Base-by-base conservation (phyloP, 2,113 vertebrate genomes). In the Entelurus aequoreus region DNA sequence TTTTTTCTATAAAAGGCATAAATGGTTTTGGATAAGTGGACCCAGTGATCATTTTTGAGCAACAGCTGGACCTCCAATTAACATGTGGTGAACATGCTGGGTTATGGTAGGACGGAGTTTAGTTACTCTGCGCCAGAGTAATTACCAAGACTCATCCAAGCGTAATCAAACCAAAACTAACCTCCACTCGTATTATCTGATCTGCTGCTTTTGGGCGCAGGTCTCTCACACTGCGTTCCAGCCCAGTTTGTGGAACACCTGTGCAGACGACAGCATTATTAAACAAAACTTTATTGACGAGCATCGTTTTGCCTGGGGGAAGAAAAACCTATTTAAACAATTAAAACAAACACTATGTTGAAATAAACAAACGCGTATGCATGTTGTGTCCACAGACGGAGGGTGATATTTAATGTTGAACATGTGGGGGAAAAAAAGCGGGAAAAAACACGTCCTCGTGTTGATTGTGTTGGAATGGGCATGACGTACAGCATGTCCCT, bases 161-260 rank as follows among this genome's bases (percentile, higher is more conserved):
- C 6, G 5, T 16, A n/a, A 16, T 40, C 2, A 40, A 14, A 10
- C 8, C 15, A 9, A 0, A 56, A 91, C 96, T 94, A 90, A 99
- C 97, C 93, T 91, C 94, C 94, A 16, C 90, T 93, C 69, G 93
- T 91, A 56, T 95, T 94, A 80, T 98, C 94, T 65, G 96, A 98
- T 81, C 94, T 94, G 92, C 96, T 98, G 92, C 97, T 99, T 79
- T 97, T 99, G 44, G 96, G 97, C 76, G 95, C 96, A 62, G 95
- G 97, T 74, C 96, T 94, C 82, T 99, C 97, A 72, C 97, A 99
- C 68, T 99, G 97, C 3, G 94, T 98, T 76, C 96, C 97, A 63
- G 96, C 95, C 97, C 97, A 99, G 82, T 98, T 98, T 83, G 93
- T 91, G 66, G 96, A 95, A 72, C 97, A 99, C 89, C 96, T 99